A percentile compares a stretch with the other conserved stretches of the same genome.
These are phyloP conservation scores for Lumbricus terrestris DNA, from an alignment of 2,888 invertebrate species.

Conservation along the genomic window DNA sequence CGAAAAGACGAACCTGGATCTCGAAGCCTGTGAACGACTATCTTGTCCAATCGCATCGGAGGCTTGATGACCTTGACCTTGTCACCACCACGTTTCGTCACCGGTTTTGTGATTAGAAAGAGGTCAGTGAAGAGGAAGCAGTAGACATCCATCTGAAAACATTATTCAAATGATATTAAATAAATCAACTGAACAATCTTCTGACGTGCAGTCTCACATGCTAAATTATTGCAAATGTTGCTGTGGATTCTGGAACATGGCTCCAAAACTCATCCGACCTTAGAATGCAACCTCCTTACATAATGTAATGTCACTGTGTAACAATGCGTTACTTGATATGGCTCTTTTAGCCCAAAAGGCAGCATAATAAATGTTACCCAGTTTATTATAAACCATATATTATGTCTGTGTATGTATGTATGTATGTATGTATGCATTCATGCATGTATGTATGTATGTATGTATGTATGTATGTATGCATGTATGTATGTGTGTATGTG, in stretches of 20 bases:
- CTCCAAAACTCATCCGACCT: background rate
- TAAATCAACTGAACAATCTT: background rate
- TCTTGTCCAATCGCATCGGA: constrained; percentile 76
- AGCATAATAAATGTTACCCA: background rate
- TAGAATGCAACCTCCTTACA: background rate
- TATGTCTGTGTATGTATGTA: no score
- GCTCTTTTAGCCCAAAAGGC: background rate
- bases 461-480: no score
- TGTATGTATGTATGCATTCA: no score
- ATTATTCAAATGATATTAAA: background rate
- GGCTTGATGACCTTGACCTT: constrained; percentile 73
- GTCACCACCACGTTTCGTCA: constrained; percentile 42
- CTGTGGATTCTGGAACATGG: no score
- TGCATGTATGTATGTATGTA: no score
- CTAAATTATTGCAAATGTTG: background rate
- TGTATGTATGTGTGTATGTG: no score
- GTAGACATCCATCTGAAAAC: constrained; percentile 77
- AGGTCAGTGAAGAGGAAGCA: constrained; percentile 89
- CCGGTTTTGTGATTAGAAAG: constrained; percentile 79
- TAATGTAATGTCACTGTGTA: background rate
- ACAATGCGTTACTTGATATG: background rate
- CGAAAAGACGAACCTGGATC: constrained; percentile 53
- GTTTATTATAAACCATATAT: background rate
- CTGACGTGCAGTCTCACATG: background rate
- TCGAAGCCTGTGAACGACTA: constrained; percentile 67